Evolutionary conservation across 2,888 invertebrate species (phyloP).

Genomic region (Apamea sordens): DNA sequence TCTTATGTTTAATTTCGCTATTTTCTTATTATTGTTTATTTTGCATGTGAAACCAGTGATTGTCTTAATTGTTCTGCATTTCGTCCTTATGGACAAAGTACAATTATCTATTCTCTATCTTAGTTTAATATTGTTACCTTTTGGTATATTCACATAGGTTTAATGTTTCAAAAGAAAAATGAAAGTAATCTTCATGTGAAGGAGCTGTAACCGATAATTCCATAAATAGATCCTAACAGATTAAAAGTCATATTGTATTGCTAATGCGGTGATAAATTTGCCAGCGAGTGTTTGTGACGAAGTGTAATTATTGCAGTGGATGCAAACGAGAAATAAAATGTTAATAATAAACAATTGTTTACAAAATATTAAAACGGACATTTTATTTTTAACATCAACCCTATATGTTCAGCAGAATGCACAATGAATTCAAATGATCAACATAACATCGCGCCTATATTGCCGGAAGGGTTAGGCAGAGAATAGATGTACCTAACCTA

Average conservation of each 20-base stretch:
- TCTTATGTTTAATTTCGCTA: conserved; percentile 81
- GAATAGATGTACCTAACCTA: too few relatives aligned
- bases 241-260: conserved; percentile 88
- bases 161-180: conserved; percentile 88
- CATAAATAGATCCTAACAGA: conserved; percentile 85
- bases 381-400: conserved; percentile 77
- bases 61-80: conserved; percentile 74
- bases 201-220: conserved; percentile 83
- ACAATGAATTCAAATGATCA: background rate
- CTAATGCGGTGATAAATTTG: conserved; percentile 83
- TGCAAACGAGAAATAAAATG: conserved; percentile 89
- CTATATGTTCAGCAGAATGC: background rate
- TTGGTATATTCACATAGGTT: conserved; percentile 87
- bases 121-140: conserved; percentile 75
- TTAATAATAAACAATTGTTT: conserved; percentile 91
- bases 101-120: conserved; percentile 74
- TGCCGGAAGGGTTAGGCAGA: background rate
- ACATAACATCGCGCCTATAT: background rate
- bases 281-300: conserved; percentile 85
- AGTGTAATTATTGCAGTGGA: conserved; percentile 86
- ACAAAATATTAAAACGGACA: conserved; percentile 86
- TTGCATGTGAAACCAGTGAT: conserved; percentile 83
- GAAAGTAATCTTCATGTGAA: conserved; percentile 83
- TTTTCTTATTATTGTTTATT: conserved; percentile 82
- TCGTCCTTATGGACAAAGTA: conserved; percentile 77